Evolutionary conservation across 2,888 invertebrate genomes (phyloP).

Genomic region (Parnassius mnemosyne): DNA sequence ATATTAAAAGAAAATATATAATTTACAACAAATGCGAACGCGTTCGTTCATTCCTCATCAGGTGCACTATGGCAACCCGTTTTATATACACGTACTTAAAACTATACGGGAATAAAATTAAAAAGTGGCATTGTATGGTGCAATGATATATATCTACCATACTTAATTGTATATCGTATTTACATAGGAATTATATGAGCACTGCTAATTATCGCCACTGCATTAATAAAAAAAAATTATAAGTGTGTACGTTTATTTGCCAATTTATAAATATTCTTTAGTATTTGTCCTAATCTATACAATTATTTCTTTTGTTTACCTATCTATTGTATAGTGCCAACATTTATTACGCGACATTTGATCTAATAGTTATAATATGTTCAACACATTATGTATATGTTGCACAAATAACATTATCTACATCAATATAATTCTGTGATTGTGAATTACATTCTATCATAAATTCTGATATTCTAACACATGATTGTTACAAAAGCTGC

Average conservation of each 20-base stretch:
- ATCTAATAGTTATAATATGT: conserved; percentile 32
- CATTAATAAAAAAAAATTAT: conserved; percentile 28
- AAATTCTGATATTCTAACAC: conserved; percentile 33
- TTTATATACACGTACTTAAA: conserved; percentile 43
- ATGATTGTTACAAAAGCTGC: conserved; percentile 22
- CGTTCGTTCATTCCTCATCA: conserved; percentile 35
- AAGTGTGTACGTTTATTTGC: conserved; percentile 32
- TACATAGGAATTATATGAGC: conserved; percentile 71
- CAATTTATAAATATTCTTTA: conserved; percentile 45
- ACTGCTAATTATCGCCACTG: conserved; percentile 38
- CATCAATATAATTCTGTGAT: conserved; percentile 34
- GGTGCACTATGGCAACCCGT: conserved; percentile 32
- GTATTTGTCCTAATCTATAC: conserved; percentile 58
- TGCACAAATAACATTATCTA: conserved; percentile 34
- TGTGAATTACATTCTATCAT: conserved; percentile 33
- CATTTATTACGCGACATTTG: conserved; percentile 44
- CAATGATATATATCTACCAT: conserved; percentile 36
- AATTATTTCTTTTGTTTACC: conserved; percentile 58
- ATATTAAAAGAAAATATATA: conserved; percentile 70
- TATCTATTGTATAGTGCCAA: conserved; percentile 65
- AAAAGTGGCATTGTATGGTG: conserved; percentile 39
- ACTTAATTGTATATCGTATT: conserved; percentile 62
- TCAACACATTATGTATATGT: conserved; percentile 36
- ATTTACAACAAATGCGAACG: conserved; percentile 63
- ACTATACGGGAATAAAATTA: conserved; percentile 41